Evolutionary conservation across 2,113 vertebrate species (phyloP).

Genomic region (Pterocles burchelli): DNA sequence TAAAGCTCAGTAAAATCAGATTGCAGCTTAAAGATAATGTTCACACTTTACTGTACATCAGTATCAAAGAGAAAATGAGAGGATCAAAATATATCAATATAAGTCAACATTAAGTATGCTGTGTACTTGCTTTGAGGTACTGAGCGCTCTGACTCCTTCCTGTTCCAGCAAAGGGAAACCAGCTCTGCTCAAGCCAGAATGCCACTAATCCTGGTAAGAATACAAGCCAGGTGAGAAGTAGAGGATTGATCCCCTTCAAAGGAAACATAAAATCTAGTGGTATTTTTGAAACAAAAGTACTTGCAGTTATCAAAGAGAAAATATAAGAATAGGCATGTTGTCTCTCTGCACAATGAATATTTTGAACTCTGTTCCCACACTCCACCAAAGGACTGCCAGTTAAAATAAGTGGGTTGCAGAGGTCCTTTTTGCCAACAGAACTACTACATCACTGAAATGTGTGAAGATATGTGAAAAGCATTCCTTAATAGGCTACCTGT

Average conservation of each 20-base stretch:
- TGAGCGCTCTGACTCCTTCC: background rate
- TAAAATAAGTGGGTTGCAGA: background rate
- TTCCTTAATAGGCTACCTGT: background rate
- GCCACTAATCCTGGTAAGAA: background rate
- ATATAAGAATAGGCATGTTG: background rate
- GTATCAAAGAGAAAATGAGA: conserved; percentile 41
- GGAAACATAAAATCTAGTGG: background rate
- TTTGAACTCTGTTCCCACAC: background rate
- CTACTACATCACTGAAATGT: background rate
- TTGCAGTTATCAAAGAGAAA: background rate
- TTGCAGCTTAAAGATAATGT: conserved; percentile 39
- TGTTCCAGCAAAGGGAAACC: background rate
- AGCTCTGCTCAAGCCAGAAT: background rate
- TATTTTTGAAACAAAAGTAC: background rate
- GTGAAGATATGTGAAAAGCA: background rate
- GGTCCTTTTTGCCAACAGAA: background rate
- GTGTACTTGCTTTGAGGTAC: background rate
- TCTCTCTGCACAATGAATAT: background rate
- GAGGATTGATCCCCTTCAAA: background rate
- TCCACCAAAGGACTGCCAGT: background rate
- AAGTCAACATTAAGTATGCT: conserved; percentile 3
- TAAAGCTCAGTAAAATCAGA: conserved; percentile 50
- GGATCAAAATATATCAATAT: conserved; percentile 60
- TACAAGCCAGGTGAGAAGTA: background rate
- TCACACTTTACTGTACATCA: conserved; percentile 38